A percentile compares a stretch with the other conserved stretches of the same genome.
These are phyloP conservation scores for Halcyon badia DNA, from an alignment of 2,797 vertebrate species.

Conservation along the genomic window DNA sequence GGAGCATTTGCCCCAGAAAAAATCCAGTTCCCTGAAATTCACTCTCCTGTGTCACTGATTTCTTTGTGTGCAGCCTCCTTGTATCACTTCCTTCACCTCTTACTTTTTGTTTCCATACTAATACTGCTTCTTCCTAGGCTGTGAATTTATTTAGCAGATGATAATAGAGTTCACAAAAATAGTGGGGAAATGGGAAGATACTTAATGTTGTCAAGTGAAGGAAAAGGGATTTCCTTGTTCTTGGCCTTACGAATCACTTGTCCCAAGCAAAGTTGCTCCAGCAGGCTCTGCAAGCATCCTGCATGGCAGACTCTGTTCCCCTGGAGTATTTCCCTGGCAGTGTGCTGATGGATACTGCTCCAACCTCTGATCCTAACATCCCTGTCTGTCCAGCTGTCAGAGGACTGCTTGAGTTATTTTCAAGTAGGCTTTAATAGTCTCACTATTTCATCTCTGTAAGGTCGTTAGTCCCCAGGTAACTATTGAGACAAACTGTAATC, in stretches of 20 bases:
- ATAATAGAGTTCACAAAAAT: not conserved
- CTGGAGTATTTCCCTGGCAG: not conserved
- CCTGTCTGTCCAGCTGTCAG: constrained; percentile 8
- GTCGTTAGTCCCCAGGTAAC: constrained; percentile 22
- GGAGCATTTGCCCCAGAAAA: not conserved
- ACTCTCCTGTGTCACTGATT: rapidly evolving
- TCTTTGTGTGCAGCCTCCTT: not conserved
- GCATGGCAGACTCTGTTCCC: not conserved
- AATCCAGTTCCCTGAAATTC: not conserved
- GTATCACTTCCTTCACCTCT: not conserved
- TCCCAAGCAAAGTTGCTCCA: not conserved
- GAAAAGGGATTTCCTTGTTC: not conserved
- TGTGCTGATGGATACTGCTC: not conserved
- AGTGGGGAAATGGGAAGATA: not conserved
- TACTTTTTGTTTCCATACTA: not conserved
- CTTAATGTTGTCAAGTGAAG: not conserved
- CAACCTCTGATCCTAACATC: not conserved
- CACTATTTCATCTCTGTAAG: constrained; percentile 35
- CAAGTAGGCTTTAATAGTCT: constrained; percentile 26
- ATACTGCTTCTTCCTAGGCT: not conserved
- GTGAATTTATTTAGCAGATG: not conserved
- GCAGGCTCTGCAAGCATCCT: not conserved
- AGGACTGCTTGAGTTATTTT: constrained; percentile 1
- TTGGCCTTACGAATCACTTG: not conserved
- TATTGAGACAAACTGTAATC: constrained; percentile 3